Percentiles rank a stretch among this genome's conserved stretches.
Conservation (phyloP, 2,888 invertebrate species). For the Drosophila vallismaia region DNA sequence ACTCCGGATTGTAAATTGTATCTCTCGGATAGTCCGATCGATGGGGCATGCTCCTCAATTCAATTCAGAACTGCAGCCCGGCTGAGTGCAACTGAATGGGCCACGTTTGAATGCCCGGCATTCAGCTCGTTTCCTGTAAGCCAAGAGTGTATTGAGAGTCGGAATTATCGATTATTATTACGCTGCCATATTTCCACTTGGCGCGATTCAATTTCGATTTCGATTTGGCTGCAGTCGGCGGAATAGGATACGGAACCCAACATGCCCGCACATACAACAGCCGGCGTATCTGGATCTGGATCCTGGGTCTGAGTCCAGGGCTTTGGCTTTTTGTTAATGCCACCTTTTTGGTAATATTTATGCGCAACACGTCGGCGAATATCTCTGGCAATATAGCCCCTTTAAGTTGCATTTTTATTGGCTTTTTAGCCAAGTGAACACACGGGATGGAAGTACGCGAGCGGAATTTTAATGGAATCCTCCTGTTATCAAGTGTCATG, state of each 20-base stretch:
- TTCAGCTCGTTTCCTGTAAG: slow-evolving; percentile 32
- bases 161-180: slow-evolving; percentile 57
- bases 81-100: slow-evolving; percentile 42
- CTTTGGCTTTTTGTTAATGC: slow-evolving; percentile 50
- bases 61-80: slow-evolving; percentile 21
- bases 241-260: slow-evolving; percentile 14
- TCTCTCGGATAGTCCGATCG: slow-evolving; percentile 2
- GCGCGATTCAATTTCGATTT: slow-evolving; percentile 45
- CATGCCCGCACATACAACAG: slow-evolving; percentile 31
- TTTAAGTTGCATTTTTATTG: slow-evolving; percentile 79
- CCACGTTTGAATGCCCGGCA: slow-evolving; percentile 42
- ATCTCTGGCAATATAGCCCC: slow-evolving; percentile 66
- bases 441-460: slow-evolving; percentile 40
- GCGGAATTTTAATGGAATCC: slow-evolving; percentile 61
- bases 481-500: slow-evolving; percentile 39
- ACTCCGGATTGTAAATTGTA: slow-evolving; percentile 12
- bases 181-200: slow-evolving; percentile 10
- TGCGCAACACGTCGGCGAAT: slow-evolving; percentile 69
- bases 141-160: slow-evolving; percentile 40
- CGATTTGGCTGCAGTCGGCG: slow-evolving; percentile 35
- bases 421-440: slow-evolving; percentile 52
- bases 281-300: slow-evolving; percentile 8
- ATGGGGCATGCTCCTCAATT: slow-evolving; percentile 8
- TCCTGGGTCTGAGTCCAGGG: slow-evolving; percentile 1
- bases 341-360: slow-evolving; percentile 62